Evolutionary conservation across 1,140 invertebrate species (phyloP), one percentile per base, ranked within the genome.

Genomic region (Eulimnadia texana): DNA sequence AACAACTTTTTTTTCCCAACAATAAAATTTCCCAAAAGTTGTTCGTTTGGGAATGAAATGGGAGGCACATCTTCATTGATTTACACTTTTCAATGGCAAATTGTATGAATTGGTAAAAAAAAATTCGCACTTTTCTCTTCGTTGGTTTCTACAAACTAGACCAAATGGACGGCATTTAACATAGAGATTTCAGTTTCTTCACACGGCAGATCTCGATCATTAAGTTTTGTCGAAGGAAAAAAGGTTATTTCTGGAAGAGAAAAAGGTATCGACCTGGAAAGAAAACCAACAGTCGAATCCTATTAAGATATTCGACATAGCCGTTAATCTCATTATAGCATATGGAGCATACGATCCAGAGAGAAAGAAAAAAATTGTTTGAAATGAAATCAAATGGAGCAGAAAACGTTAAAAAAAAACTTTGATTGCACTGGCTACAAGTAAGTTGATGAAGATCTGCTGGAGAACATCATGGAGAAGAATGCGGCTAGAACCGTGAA

Each of bases 361-460:
- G 13, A 27, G 28, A 22, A 54, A 54, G 22, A 22, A 54, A 27
- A 27, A n/a, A n/a, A n/a, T n/a, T n/a, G n/a, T n/a, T n/a, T n/a
- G n/a, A n/a, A n/a, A n/a, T n/a, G n/a, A n/a, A n/a, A n/a, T n/a
- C n/a, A n/a, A n/a, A n/a, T n/a, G n/a, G n/a, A n/a, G n/a, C n/a
- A n/a, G n/a, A n/a, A n/a, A n/a, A n/a, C n/a, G n/a, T n/a, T n/a
- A n/a, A n/a, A n/a, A n/a, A n/a, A n/a, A n/a, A n/a, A n/a, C n/a
- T n/a, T n/a, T n/a, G 42, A 20, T 58, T 58, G 55, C 55, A 58
- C 28, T n/a, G n/a, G 13, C 42, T 27, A 28, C 55, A 29, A 33
- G 28, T 27, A 58, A 42, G 13, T 54, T 58, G 55, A 25, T 20
- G 24, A 33, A n/a, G 24, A 54, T 22, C 20, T 54, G 23, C 20